phyloP scores from a whole-genome alignment of 1,140 invertebrate species.

The Zaprionus ghesquierei region DNA sequence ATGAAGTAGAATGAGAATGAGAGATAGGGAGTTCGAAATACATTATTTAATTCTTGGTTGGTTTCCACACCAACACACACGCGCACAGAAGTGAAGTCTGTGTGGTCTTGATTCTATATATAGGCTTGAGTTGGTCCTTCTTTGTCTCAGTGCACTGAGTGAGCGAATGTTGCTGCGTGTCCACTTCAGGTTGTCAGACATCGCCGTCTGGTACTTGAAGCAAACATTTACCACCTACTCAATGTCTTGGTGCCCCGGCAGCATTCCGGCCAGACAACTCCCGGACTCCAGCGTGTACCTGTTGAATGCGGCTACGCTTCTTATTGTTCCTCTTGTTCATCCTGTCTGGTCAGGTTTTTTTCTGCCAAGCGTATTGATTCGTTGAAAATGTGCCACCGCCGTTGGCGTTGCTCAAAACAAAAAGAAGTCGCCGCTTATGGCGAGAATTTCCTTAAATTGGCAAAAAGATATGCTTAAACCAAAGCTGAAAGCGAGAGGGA shows the following conservation, averaged over 20 bases:
- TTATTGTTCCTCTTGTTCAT: neutral
- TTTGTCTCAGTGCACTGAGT: neutral
- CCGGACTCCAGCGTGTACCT: neutral
- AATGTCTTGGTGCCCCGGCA: neutral
- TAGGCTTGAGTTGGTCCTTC: neutral
- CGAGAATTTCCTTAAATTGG: slow-evolving; percentile 54
- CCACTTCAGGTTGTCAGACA: neutral
- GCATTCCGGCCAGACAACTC: neutral
- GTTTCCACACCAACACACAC: neutral
- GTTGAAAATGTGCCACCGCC: slow-evolving; percentile 33
- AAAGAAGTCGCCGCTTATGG: slow-evolving; percentile 10
- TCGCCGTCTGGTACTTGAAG: neutral
- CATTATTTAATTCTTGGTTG: neutral
- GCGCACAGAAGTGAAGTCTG: no score
- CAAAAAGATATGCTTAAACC: slow-evolving; percentile 29
- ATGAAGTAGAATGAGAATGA: neutral
- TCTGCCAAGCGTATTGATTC: slow-evolving; percentile 32
- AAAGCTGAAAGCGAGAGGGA: neutral
- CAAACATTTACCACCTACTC: neutral
- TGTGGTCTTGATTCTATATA: neutral
- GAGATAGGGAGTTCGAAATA: no score
- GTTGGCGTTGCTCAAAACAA: slow-evolving; percentile 26
- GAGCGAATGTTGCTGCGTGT: neutral
- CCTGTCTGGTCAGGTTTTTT: neutral
- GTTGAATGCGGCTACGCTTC: neutral